Conservation (phyloP, 2,113 vertebrate genomes). For the Leptocoma aspasia region DNA sequence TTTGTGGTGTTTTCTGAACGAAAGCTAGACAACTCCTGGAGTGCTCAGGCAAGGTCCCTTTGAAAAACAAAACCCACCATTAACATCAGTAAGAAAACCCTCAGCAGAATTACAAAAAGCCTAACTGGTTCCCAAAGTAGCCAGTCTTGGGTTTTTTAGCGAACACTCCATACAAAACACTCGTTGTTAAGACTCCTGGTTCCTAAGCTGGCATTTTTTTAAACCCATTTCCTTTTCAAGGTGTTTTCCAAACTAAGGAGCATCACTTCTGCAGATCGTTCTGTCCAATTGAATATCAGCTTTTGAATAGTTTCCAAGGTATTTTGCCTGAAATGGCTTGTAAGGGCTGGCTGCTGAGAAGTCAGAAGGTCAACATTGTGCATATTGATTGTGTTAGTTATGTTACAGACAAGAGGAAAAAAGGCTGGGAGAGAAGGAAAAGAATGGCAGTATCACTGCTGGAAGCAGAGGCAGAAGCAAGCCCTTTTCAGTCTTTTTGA, state of each 20-base stretch:
- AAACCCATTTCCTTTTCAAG: neutral
- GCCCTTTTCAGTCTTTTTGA: neutral
- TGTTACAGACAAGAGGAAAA: neutral
- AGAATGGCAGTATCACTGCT: neutral
- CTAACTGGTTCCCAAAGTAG: neutral
- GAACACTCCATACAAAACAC: neutral
- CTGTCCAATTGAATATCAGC: neutral
- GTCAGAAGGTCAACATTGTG: neutral
- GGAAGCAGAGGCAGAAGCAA: neutral
- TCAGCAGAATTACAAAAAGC: neutral
- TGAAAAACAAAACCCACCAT: neutral
- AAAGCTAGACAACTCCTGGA: neutral
- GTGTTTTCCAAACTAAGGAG: neutral
- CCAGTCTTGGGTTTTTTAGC: neutral
- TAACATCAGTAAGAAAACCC: neutral
- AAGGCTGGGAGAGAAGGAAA: rapidly evolving
- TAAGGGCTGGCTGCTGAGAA: neutral
- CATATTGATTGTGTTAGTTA: neutral
- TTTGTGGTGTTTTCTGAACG: neutral
- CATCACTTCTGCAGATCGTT: neutral
- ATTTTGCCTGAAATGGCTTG: neutral
- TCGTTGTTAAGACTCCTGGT: neutral
- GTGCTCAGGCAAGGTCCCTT: neutral
- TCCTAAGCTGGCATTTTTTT: neutral
- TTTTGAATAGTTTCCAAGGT: neutral